These are phyloP conservation scores for Trisateles emortualis DNA, from an alignment of 2,888 invertebrate species.

Conservation along the genomic window DNA sequence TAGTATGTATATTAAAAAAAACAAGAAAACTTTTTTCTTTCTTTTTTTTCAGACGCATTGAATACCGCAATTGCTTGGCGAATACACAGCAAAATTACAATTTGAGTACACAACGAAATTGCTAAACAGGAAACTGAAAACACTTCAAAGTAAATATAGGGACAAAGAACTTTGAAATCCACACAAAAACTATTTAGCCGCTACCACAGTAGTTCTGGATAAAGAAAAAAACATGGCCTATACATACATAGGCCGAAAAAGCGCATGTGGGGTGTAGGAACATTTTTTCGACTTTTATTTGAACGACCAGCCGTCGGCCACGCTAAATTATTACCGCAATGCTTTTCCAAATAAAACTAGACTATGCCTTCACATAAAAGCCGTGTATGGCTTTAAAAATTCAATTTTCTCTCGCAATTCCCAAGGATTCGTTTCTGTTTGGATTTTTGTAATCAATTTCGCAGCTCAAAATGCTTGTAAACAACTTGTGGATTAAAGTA, in stretches of 20 bases:
- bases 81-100: constrained; percentile 17
- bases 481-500: constrained; percentile 48
- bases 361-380: constrained; percentile 50
- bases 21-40: too few relatives aligned
- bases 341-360: constrained; percentile 61
- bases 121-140: constrained; percentile 39
- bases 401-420: constrained; percentile 57
- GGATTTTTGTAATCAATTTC: constrained; percentile 60
- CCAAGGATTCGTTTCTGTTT: constrained; percentile 47
- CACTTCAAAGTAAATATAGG: constrained; percentile 57
- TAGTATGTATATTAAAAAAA: too few relatives aligned
- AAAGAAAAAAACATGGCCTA: constrained; percentile 42
- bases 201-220: constrained; percentile 48
- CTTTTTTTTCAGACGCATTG: too few relatives aligned
- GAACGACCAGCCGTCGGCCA: constrained; percentile 37
- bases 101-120: constrained; percentile 24
- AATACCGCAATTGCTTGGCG: not conserved
- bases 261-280: constrained; percentile 35
- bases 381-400: constrained; percentile 62
- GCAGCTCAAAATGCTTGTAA: constrained; percentile 49
- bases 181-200: constrained; percentile 60
- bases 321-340: constrained; percentile 65
- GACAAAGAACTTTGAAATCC: constrained; percentile 59
- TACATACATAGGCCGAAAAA: constrained; percentile 39
- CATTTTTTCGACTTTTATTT: constrained; percentile 46